Base-by-base conservation (phyloP, 2,113 vertebrate genomes). In the Salvator merianae region DNA sequence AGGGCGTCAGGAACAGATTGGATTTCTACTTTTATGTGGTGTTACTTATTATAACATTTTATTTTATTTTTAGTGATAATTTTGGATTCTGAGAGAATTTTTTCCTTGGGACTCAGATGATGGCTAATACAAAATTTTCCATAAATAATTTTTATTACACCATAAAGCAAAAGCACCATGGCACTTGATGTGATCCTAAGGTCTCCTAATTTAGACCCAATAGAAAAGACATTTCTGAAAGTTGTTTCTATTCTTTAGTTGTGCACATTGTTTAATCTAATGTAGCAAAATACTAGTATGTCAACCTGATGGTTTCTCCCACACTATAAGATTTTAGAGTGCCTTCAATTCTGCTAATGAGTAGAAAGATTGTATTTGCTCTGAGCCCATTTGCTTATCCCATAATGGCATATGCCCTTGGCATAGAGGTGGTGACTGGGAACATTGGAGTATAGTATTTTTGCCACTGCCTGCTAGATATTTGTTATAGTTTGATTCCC, bases 401-500 rank as follows among this genome's bases (percentile, higher is more conserved):
- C 74, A 84, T 55, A 87, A 74, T 50, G 47, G 77, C 86, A 70
- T 70, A 79, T 71, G 18, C 71, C 43, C 72, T 34, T 83, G 28
- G 7, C 82, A 63, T 62, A 40, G 87, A 89, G 77, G 40, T 84
- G 79, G 18, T 88, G 86, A 59, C 78, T 88, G 13, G 32, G 3
- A 20, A 0, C 24, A 38, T 79, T 80, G 72, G 87, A 85, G 87
- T 89, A 86, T 68, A 83, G n/a, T 9, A 14, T 76, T 83, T n/a
- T 83, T 87, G 90, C 81, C 73, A 87, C 81, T 70, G 28, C 20
- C 14, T 28, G 8, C 22, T 28, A 43, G 4, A 22, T 30, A 65
- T 53, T 50, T 16, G 20, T n/a, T n/a, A 24, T 20, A 75, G 62
- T 65, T 83, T 84, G 86, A 89, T 87, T 89, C 83, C 3, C 84